A percentile compares a stretch with the other conserved stretches of the same genome.
Evolutionary conservation across 2,113 vertebrate species (phyloP).

Genomic region (Nothocercus nigrocapillus): DNA sequence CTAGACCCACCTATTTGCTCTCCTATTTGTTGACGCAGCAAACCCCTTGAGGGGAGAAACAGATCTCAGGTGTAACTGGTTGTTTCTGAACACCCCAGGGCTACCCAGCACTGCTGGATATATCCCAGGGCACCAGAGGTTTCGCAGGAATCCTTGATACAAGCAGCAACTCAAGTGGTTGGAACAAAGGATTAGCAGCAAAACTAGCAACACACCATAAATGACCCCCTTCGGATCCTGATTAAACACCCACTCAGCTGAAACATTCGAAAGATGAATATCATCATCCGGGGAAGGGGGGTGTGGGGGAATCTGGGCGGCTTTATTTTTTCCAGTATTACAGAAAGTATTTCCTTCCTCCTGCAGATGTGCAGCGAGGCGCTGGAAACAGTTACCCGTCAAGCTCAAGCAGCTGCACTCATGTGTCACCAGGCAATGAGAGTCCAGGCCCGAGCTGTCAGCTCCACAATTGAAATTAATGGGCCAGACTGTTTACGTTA

Average conservation of each 20-base stretch:
- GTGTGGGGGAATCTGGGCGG: background rate
- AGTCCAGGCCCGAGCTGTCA: slow-evolving; percentile 47
- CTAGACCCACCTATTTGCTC: background rate
- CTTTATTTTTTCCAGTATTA: slow-evolving; percentile 52
- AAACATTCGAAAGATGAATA: slow-evolving; percentile 20
- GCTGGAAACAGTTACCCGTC: slow-evolving; percentile 61
- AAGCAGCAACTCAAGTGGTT: fast-evolving
- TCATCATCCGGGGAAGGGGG: background rate
- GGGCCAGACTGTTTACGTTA: slow-evolving; percentile 32
- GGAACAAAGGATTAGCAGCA: slow-evolving; percentile 13
- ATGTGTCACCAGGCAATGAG: slow-evolving; percentile 57
- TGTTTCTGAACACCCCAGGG: background rate
- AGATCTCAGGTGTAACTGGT: background rate
- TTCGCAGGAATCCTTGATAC: background rate
- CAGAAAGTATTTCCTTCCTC: slow-evolving; percentile 72
- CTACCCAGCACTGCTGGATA: background rate
- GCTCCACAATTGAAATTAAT: slow-evolving; percentile 50
- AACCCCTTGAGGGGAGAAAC: background rate
- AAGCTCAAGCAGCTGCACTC: slow-evolving; percentile 52
- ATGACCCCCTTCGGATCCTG: slow-evolving; percentile 4
- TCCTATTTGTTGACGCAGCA: background rate
- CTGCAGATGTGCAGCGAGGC: slow-evolving; percentile 63
- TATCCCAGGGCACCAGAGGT: background rate
- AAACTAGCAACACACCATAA: background rate
- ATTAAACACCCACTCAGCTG: slow-evolving; percentile 62